A percentile compares a stretch with the other conserved stretches of the same genome.
Evolutionary conservation across 2,797 vertebrate species (phyloP).

Genomic region (Tragopan temminckii): DNA sequence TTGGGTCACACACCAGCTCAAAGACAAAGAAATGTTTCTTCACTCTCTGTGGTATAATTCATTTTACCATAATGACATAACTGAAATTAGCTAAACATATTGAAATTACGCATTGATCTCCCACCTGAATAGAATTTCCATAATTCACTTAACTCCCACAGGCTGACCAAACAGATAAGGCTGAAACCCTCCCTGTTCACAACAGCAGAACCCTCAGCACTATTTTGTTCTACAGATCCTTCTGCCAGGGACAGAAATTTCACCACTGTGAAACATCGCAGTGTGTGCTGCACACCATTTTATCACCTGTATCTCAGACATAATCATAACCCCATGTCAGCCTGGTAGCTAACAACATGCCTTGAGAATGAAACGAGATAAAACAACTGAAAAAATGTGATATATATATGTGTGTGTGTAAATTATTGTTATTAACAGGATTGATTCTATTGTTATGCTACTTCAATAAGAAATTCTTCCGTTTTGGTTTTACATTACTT

Average conservation of each 20-base stretch:
- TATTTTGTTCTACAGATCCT: neutral
- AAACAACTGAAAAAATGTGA: neutral
- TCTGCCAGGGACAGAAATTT: neutral
- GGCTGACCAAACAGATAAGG: neutral
- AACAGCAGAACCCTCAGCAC: neutral
- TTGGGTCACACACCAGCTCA: neutral
- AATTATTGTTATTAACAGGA: neutral
- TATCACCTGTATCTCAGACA: neutral
- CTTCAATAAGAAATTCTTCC: neutral
- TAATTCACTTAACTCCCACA: neutral
- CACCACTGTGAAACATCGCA: neutral
- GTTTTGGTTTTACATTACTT: neutral
- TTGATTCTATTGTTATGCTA: neutral
- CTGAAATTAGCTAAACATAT: neutral
- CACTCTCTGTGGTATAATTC: neutral
- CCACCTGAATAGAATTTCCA: neutral
- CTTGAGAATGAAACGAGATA: neutral
- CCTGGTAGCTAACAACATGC: neutral
- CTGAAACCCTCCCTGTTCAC: neutral
- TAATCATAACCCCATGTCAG: neutral
- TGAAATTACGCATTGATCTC: neutral
- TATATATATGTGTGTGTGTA: neutral
- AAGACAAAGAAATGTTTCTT: neutral
- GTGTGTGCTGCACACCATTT: neutral
- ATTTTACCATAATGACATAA: neutral